Percentiles rank a stretch among this genome's conserved stretches.
Evolutionary conservation across 2,888 invertebrate genomes (phyloP).

Genomic region (Gymnosoma rotundatum): DNA sequence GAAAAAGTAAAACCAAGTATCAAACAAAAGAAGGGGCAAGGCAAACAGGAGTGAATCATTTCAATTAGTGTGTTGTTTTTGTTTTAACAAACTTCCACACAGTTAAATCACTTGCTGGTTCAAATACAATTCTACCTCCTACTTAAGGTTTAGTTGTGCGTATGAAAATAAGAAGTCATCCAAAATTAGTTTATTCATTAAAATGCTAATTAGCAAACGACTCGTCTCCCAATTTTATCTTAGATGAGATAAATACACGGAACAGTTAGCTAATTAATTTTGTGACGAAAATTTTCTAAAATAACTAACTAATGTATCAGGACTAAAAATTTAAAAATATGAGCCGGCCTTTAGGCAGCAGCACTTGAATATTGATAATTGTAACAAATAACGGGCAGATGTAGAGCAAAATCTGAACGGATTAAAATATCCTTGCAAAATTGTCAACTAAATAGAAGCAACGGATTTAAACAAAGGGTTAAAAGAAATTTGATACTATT

Average conservation of each 20-base stretch:
- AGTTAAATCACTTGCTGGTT: background rate
- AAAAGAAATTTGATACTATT: no score
- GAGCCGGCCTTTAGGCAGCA: no score
- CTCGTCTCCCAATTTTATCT: slow-evolving; percentile 14
- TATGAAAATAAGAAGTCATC: slow-evolving; percentile 20
- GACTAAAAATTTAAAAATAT: no score
- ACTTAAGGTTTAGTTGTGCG: slow-evolving; percentile 7
- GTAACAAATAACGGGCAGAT: no score
- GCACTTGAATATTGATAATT: no score
- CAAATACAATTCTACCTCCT: background rate
- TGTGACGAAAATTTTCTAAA: no score
- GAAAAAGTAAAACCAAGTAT: background rate
- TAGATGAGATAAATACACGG: background rate
- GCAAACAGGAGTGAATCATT: slow-evolving; percentile 34
- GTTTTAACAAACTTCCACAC: background rate
- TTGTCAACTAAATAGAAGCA: no score
- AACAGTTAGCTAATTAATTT: background rate
- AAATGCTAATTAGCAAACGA: slow-evolving; percentile 31
- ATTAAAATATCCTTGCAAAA: no score
- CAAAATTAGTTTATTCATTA: slow-evolving; percentile 21
- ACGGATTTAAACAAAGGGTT: no score
- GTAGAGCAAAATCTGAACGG: no score
- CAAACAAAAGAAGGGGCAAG: background rate
- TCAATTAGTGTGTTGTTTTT: slow-evolving; percentile 8
- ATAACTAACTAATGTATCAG: no score